Evolutionary conservation across 2,113 vertebrate species (phyloP), one percentile per base, ranked within the genome.

Genomic region (Antechinus flavipes): DNA sequence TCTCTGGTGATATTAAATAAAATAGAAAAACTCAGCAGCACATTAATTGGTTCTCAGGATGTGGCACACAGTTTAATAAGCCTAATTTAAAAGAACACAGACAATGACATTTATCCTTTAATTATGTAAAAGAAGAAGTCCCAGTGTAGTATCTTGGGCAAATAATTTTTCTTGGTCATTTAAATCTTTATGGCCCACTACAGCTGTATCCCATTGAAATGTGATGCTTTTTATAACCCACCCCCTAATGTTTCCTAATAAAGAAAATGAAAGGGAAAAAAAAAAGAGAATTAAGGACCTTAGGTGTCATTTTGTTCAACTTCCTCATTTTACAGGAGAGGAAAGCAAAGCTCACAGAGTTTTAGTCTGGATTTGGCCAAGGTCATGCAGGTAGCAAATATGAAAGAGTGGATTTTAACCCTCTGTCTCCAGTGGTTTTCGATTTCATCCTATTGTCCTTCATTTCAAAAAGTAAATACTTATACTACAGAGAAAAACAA

Each of bases 1-100:
- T 97, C 95, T 93, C 93, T 91, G 61, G 61, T 84, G 96, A 97
- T 90, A 94, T 92, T 97, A 97, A 97, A 97, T 91, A 94, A 97
- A 98, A 96, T 49, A 2, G 90, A 97, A 96, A 84, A 93, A 42
- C 68, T 93, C 53, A 8, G 54, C 47, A 53, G 92, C 22, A 50
- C 35, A 91, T 96, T 97, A 95, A 95, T 94, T 96, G 76, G 93
- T 58, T 91, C 96, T 54, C 5, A 54, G 92, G 93, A 90, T 91
- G 3, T 91, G 90, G 94, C 76, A 96, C 30, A 56, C 46, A 84
- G 95, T 91, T 97, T 96, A 96, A 96, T 56, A 96, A 96, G 91
- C 90, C 76, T 96, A 52, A 94, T 94, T 97, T 97, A 94, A 95
- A 94, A 91, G 94, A 95, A 95, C 46, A 47, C 61, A 58, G 94